Evolutionary conservation across 2,113 vertebrate genomes (phyloP).

Genomic region (Plestiodon gilberti): DNA sequence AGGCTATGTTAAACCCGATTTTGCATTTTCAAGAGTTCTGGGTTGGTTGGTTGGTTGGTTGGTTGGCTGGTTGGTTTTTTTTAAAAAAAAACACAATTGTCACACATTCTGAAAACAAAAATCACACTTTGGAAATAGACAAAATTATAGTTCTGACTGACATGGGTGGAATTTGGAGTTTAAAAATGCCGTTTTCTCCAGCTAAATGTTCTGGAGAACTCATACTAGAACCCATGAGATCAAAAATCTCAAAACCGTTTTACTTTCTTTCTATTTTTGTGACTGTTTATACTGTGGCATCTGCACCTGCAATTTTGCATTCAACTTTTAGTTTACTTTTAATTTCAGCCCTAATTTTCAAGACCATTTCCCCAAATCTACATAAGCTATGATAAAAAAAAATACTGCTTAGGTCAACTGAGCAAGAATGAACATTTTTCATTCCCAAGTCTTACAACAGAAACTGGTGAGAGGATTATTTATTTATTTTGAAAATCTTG

Average conservation of each 20-base stretch:
- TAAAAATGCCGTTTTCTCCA: background rate
- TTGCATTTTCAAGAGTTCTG: constrained; percentile 9
- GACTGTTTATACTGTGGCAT: background rate
- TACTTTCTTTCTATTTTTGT: background rate
- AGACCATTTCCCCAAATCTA: background rate
- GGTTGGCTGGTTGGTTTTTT: no score
- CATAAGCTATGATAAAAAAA: background rate
- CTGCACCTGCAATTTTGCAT: background rate
- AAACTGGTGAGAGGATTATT: background rate
- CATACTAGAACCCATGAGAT: background rate
- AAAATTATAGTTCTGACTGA: background rate
- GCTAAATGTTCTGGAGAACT: background rate
- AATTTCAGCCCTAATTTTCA: background rate
- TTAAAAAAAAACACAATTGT: no score
- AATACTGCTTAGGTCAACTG: no score
- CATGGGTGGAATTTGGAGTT: background rate
- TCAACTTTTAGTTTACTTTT: no score
- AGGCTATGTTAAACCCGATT: background rate
- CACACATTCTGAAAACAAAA: background rate
- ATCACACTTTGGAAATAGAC: background rate
- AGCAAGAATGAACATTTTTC: background rate
- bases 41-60: rapidly evolving
- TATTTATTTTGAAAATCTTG: no score
- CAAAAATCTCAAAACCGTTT: background rate
- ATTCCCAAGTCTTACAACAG: background rate